Conservation (phyloP, 2,888 invertebrate species). For the Hydraecia micacea region DNA sequence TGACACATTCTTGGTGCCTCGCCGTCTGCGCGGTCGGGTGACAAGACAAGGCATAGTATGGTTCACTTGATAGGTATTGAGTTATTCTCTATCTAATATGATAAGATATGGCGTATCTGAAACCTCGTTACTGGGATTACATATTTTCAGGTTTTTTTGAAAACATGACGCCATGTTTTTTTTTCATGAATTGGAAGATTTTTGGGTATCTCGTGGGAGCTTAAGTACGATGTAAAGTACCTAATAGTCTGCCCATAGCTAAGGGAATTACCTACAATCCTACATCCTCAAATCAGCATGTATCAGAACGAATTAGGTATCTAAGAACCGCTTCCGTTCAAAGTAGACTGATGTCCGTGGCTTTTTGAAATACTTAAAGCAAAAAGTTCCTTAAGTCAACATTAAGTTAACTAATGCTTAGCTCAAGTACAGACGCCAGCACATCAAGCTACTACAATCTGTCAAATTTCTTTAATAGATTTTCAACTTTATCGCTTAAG, state of each 20-base stretch:
- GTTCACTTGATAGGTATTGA: constrained; percentile 10
- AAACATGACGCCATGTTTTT: constrained; percentile 25
- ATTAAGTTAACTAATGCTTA: not conserved
- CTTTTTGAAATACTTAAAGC: not conserved
- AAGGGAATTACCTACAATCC: too few relatives aligned
- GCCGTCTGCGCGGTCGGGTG: constrained; percentile 36
- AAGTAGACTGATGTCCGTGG: not conserved
- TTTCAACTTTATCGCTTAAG: too few relatives aligned
- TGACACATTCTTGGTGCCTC: constrained; percentile 54
- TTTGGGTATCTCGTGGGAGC: not conserved
- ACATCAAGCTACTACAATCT: too few relatives aligned
- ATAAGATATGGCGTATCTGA: constrained; percentile 50
- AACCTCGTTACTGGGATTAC: constrained; percentile 41
- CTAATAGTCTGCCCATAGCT: not conserved
- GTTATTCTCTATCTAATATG: constrained; percentile 4
- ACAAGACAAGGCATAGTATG: not conserved
- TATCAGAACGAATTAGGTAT: not conserved
- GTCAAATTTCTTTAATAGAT: too few relatives aligned
- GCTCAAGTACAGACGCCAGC: not conserved
- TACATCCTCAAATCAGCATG: not conserved
- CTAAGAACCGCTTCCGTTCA: not conserved
- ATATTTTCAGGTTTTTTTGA: constrained; percentile 10
- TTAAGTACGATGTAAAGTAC: not conserved
- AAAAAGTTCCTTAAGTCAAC: not conserved
- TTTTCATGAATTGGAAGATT: constrained; percentile 12